A percentile compares a stretch with the other conserved stretches of the same genome.
phyloP scores from a whole-genome alignment of 2,113 vertebrate genomes.

The Ploceus nigricollis region DNA sequence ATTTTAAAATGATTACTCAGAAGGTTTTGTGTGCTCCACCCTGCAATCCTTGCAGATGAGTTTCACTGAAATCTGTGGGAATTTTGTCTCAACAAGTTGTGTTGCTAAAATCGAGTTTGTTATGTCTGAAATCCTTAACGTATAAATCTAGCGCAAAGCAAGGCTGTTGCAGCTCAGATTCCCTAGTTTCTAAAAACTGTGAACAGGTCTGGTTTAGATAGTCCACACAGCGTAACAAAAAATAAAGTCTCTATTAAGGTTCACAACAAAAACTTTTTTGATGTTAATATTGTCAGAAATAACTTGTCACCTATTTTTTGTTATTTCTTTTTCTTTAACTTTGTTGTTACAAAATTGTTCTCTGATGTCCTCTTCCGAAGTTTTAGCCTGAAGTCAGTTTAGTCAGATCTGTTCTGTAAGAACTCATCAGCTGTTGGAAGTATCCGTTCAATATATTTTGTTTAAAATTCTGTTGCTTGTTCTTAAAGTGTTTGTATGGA shows the following conservation, averaged over 20 bases:
- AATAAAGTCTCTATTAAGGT: not conserved
- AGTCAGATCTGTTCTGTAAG: not conserved
- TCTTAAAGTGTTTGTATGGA: not conserved
- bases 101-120: not conserved
- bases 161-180: not conserved
- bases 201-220: not conserved
- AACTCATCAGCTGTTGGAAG: not conserved
- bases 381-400: not conserved
- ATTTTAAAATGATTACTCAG: constrained; percentile 7
- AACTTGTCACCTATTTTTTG: not conserved
- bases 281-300: not conserved
- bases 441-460: not conserved
- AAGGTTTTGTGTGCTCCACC: not conserved
- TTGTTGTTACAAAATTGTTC: not conserved
- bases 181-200: not conserved
- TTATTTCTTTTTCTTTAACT: not conserved
- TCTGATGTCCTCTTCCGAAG: not conserved
- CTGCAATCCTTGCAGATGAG: not conserved
- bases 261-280: not conserved
- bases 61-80: not conserved
- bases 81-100: constrained; percentile 23
- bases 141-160: not conserved
- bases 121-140: not conserved
- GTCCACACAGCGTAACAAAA: fast-evolving
- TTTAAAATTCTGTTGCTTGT: not conserved